Base-by-base conservation (phyloP, 2,888 invertebrate species). In the Caenorhabditis imperialis region DNA sequence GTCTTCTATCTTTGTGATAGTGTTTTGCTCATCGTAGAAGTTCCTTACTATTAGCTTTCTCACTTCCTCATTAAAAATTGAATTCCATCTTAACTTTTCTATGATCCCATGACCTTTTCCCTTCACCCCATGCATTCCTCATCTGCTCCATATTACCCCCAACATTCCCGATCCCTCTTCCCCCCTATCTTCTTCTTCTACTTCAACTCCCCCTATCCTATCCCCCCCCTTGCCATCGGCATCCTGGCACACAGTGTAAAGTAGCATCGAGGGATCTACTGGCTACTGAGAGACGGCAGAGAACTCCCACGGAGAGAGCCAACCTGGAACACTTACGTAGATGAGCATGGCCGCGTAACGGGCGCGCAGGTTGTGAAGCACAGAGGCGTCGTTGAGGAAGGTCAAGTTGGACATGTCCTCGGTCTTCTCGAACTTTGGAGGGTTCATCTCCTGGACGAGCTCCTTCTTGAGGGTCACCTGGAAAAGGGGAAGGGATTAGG, bases 331-430 rank as follows among this genome's bases (percentile, higher is more conserved):
- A 79, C 84, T 79, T 20, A 86, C 84, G 75, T 86, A 86, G 78
- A 86, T 96, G 89, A 96, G 93, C 91, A 95, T 93, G 92, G 93
- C 92, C 92, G 94, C 94, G 92, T 96, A 96, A 92, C 96, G 93
- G 92, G 95, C 93, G 92, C 95, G 95, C 92, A 96, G 93, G 92
- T 96, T 96, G 92, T 96, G 93, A 91, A 97, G 93, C 90, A 96
- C 96, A 90, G 95, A 95, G 91, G 96, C 96, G 91, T 96, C 96
- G 92, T 97, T 97, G 91, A 96, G 93, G 92, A 96, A 96, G 91
- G 96, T 96, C 93, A 96, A 93, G 91, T 95, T 95, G 78, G 86
- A 87, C 86, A 86, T 86, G 83, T 86, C 86, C 75, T 86, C 86
- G 91, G 92, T 92, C 93, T 96, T 96, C 92, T 96, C 96, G 92